Base-by-base conservation (phyloP, 53 echinoderm and acorn worm genomes). In the Crossaster papposus region DNA sequence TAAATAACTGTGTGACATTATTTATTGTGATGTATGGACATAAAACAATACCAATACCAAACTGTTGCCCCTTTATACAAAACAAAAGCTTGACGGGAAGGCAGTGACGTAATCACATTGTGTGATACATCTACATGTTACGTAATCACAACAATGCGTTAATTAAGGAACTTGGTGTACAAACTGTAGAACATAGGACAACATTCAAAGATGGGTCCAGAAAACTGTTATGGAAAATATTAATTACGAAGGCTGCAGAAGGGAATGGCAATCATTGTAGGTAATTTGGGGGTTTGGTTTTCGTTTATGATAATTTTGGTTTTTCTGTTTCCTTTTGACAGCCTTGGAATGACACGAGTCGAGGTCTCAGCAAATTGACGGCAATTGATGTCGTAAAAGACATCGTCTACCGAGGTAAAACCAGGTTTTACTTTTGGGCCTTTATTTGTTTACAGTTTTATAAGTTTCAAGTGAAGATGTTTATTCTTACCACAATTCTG, bases 321-420 rank as follows among this genome's bases (percentile, higher is more conserved):
- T 44, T 74, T 30, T 71, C 31, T 72, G 31, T 73, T 54, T 51
- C 53, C 54, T 51, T 53, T 31, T 8, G 18, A n/a, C 87, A 87
- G 87, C 52, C 58, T 75, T 75, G 77, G 18, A 87, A 87, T 55
- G 87, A 87, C 36, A 87, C 87, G 35, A 87, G 87, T 87, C 87
- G 87, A 63, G 87, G 77, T 31, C 87, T 87, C 54, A 87, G 77
- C 72, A 87, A 87, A 76, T 52, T 87, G 10, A 87, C 87, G 7
- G 33, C 24, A 32, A 58, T 77, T 24, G 87, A 87, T 58, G 87
- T 87, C 18, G 54, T 87, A 54, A 87, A 87, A 77, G 76, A 87
- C 26, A 76, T 87, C 36, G 76, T 76, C 28, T 87, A 87, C 37
- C 55, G 77, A 87, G 87, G 87, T 87, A 87, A 85, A 20, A 28